Evolutionary conservation across 2,797 vertebrate species (phyloP), one percentile per base, ranked within the genome.

Genomic region (Coendou prehensilis): DNA sequence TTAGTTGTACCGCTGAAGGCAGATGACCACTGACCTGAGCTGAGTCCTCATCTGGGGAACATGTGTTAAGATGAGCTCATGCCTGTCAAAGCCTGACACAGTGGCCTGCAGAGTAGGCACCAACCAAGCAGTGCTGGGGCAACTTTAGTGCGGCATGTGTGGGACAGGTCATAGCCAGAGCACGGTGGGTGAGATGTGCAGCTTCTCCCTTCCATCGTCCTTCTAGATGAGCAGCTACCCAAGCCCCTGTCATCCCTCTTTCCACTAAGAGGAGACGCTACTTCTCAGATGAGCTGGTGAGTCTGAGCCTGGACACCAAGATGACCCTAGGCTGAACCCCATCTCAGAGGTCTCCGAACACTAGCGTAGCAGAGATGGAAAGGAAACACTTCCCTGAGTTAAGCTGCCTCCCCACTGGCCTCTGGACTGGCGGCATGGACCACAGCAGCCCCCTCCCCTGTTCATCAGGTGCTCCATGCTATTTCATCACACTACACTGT

Each of bases 111-210:
- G 76, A 33, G 10, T 1, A 41, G 80, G 45, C 11, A 6, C 23
- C 89, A 15, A 1, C 2, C 30, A 78, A 37, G 18, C 4, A 2
- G 37, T 1, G 18, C 41, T 20, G 17, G 57, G 82, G 54, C 30
- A 14, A 23, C 20, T 5, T 14, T 30, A 41, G 30, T 50, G 79
- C 45, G n/a, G 8, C 5, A 18, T 0, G 3, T 23, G 56, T 10
- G 10, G 22, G 41, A 87, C 33, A 37, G 47, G 64, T 78, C 52
- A 33, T 0, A 1, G 82, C 47, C 0, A 1, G 75, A n/a, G 28
- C 13, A 9, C 15, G 86, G 23, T 30, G 23, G 50, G 59, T 57
- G 10, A 80, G 20, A 10, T n/a, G 41, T 7, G 6, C 22, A 5
- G 3, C 18, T n/a, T 41, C 50, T 26, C 33, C 47, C 20, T 45